Percentiles rank a stretch among this genome's conserved stretches.
phyloP scores from a whole-genome alignment of 2,888 invertebrate genomes.

The Xestia sexstrigata region DNA sequence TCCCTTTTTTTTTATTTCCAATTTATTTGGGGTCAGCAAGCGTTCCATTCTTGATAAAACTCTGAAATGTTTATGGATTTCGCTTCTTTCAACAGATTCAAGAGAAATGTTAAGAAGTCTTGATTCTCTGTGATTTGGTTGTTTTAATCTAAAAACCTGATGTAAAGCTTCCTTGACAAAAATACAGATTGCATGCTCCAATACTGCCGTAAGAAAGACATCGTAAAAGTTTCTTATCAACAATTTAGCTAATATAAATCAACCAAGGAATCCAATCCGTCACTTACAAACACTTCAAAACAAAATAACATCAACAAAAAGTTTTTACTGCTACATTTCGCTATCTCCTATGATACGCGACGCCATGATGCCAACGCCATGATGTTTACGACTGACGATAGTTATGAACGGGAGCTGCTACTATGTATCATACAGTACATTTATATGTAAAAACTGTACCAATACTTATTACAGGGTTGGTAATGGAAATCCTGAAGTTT shows the following conservation, averaged over 20 bases:
- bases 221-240: neutral
- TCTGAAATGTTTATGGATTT: neutral
- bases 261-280: neutral
- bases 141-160: neutral
- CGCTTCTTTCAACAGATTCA: neutral
- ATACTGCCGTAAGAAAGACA: neutral
- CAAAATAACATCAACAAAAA: conserved; percentile 1
- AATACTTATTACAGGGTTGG: conserved; percentile 12
- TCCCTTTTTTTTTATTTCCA: too few species aligned
- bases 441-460: conserved; percentile 49
- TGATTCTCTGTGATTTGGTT: neutral
- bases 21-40: neutral
- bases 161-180: neutral
- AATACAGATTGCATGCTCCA: neutral
- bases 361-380: conserved; percentile 8
- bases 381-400: conserved; percentile 52
- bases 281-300: neutral
- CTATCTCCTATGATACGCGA: conserved; percentile 22
- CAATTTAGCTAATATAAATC: too few species aligned
- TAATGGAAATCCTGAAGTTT: neutral
- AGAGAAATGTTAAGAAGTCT: neutral
- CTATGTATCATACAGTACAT: conserved; percentile 59
- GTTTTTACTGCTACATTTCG: conserved; percentile 21
- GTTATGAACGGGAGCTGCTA: conserved; percentile 58
- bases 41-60: neutral